Percentiles rank a stretch among this genome's conserved stretches.
These are phyloP conservation scores for Anoura caudifer DNA, from an alignment of 2,113 vertebrate species.

Conservation along the genomic window DNA sequence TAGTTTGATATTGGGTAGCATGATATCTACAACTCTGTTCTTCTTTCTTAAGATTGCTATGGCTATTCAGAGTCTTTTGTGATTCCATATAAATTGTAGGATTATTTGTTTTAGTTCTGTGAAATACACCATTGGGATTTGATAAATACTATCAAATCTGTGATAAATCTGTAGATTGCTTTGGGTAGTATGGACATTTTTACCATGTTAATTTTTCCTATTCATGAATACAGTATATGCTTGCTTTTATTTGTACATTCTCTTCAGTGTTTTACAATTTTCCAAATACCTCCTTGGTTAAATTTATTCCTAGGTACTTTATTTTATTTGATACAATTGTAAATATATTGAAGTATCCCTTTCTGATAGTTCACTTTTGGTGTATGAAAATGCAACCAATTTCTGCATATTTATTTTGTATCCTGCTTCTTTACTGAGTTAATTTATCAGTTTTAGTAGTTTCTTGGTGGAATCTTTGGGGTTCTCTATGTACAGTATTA, in stretches of 20 bases:
- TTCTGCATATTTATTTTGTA: background rate
- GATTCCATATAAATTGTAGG: background rate
- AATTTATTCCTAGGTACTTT: background rate
- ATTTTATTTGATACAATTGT: background rate
- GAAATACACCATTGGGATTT: background rate
- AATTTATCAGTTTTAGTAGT: background rate
- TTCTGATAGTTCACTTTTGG: background rate
- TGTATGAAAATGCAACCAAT: background rate
- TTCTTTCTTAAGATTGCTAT: background rate
- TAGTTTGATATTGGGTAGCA: background rate
- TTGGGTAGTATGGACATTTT: background rate
- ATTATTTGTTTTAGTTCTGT: background rate
- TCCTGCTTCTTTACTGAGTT: background rate
- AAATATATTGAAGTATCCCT: background rate
- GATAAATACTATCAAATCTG: background rate
- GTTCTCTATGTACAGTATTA: background rate
- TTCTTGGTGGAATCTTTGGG: background rate
- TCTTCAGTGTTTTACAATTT: background rate
- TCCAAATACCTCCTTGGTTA: background rate
- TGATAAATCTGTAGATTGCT: background rate
- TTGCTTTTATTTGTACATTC: background rate
- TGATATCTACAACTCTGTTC: background rate
- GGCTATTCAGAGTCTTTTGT: background rate
- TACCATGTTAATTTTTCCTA: background rate
- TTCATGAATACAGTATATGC: background rate